Base-by-base conservation (phyloP, 1,140 invertebrate genomes). In the Glossosoma conforme region DNA sequence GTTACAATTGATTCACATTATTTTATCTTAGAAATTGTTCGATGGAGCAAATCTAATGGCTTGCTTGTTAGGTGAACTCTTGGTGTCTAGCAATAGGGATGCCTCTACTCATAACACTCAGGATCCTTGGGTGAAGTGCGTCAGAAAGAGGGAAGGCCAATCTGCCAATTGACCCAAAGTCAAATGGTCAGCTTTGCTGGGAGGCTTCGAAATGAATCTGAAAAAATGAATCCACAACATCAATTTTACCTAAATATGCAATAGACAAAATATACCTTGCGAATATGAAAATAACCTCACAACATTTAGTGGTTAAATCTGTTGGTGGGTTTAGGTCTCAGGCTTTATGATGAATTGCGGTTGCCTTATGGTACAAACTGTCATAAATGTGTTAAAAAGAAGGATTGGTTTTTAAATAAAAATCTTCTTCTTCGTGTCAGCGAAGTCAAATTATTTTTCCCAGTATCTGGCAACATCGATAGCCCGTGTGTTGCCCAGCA, bases 101-200 rank as follows among this genome's bases (percentile, higher is more conserved):
- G n/a, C n/a, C n/a, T 28, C 24, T n/a, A 28, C 24, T 28, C 24
- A 28, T 28, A 28, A 22, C 33, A 3, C 32, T 50, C 2, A 58
- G 30, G 6, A 53, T 58, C 40, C 52, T 49, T 41, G 55, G 55
- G 42, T 46, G 55, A 28, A 58, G 28, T 28, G 55, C 55, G 30
- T 57, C 52, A 21, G 54, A 57, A 17, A 57, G 44, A 24, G 54
- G 54, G 36, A 57, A 57, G 44, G 54, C 44, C 40, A 58, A 52
- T 48, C 51, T 58, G 45, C 55, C 50, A 36, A 58, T 53, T 22
- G 50, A 44, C 33, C 50, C 55, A 36, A 58, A 53, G 13, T 53
- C 55, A 37, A 58, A 53, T 36, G 47, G 55, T 58, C 55, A 58
- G 55, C 55, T 58, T 15, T 53, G 32, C 44, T 42, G 40, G 6